Percentiles rank a stretch among this genome's conserved stretches.
phyloP scores from a whole-genome alignment of 1,140 invertebrate species.

The Drosophila tristis region DNA sequence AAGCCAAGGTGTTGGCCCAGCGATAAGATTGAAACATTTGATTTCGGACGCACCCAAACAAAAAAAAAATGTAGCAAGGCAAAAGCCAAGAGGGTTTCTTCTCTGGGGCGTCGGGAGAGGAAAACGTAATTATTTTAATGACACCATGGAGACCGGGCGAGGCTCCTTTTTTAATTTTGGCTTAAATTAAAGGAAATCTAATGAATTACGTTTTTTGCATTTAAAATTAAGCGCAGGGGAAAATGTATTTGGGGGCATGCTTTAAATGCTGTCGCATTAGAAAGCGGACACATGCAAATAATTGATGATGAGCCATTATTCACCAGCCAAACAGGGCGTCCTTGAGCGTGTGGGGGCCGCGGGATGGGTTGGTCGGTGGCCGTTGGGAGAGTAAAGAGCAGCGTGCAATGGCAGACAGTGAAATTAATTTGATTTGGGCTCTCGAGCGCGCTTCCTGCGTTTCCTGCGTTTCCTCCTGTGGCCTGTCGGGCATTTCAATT shows the following conservation, averaged over 20 bases:
- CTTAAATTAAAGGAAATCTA: conserved; percentile 57
- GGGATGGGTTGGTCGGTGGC: not conserved
- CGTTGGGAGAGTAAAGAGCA: not conserved
- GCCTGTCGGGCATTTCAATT: conserved; percentile 36
- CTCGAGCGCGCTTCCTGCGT: conserved; percentile 46
- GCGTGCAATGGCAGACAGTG: conserved; percentile 22
- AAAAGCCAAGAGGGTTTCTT: not conserved
- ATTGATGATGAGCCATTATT: conserved; percentile 71
- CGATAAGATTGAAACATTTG: conserved; percentile 67
- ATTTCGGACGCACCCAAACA: conserved; percentile 37
- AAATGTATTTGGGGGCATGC: conserved; percentile 42
- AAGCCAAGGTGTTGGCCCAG: conserved; percentile 53
- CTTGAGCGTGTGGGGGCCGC: conserved; percentile 8
- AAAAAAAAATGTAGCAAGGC: conserved; percentile 21
- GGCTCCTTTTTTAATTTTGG: conserved; percentile 9
- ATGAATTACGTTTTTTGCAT: conserved; percentile 60
- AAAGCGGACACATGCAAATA: conserved; percentile 45
- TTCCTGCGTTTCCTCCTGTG: conserved; percentile 52
- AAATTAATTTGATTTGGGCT: conserved; percentile 65
- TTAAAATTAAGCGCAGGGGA: conserved; percentile 28
- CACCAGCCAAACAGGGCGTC: conserved; percentile 44
- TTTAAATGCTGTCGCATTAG: conserved; percentile 53
- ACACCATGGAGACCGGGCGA: conserved; percentile 52
- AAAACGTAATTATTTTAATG: conserved; percentile 75
- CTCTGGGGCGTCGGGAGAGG: conserved; percentile 11